A percentile compares a stretch with the other conserved stretches of the same genome.
Conservation (phyloP, 64 coral and sea anemone species). For the Catalaphyllia jardinei region DNA sequence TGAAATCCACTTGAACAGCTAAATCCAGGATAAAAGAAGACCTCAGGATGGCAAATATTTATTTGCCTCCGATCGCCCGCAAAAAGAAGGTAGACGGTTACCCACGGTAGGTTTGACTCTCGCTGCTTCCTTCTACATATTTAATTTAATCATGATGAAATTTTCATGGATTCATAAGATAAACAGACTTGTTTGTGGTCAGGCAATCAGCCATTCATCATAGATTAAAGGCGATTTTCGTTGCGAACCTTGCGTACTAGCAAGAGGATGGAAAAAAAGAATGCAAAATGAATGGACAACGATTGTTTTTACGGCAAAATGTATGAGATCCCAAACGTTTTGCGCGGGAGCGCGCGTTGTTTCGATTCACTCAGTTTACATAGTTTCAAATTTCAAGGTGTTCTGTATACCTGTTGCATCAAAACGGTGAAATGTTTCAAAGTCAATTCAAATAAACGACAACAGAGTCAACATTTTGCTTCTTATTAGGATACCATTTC, state of each 20-base stretch:
- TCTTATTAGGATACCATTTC: no score
- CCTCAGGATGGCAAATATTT: conserved; percentile 79
- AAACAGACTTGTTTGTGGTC: conserved; percentile 44
- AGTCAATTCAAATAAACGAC: neutral
- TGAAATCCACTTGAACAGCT: neutral
- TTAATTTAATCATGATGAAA: conserved; percentile 11
- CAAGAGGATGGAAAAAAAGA: neutral
- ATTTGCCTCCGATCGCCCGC: conserved; percentile 94
- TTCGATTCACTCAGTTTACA: no score
- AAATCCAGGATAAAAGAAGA: neutral
- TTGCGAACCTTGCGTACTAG: neutral
- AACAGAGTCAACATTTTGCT: no score
- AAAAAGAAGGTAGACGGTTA: conserved; percentile 96
- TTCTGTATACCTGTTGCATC: no score
- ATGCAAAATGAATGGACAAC: neutral
- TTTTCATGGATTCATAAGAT: conserved; percentile 3
- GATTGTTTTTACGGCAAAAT: no score
- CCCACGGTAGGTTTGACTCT: conserved; percentile 68
- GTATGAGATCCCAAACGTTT: no score
- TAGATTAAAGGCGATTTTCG: neutral
- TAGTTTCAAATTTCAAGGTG: no score
- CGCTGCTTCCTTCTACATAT: conserved; percentile 4
- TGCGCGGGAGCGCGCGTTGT: no score
- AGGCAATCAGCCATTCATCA: conserved; percentile 6
- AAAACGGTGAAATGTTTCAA: no score